Percentiles rank a stretch among this genome's conserved stretches.
phyloP scores from a whole-genome alignment of 2,888 invertebrate species.

The Neoascia interrupta region DNA sequence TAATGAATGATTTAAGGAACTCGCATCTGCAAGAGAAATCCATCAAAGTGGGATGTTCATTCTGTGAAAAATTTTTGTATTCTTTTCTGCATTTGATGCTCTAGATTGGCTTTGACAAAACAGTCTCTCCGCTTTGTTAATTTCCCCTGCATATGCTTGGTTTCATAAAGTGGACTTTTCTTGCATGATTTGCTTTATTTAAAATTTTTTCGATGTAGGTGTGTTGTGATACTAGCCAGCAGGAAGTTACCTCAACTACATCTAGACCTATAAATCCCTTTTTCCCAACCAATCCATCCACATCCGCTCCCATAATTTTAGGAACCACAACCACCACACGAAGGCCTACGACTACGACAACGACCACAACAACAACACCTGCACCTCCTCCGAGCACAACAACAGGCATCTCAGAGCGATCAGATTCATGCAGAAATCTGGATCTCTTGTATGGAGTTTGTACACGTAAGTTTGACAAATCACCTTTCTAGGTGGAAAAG shows the following conservation, averaged over 20 bases:
- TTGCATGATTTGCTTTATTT: not conserved
- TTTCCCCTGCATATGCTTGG: conserved; percentile 26
- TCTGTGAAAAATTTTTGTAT: no score
- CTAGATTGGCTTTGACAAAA: not conserved
- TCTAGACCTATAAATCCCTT: conserved; percentile 41
- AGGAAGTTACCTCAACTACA: conserved; percentile 13
- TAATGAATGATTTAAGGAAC: conserved; percentile 58
- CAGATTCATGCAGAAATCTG: conserved; percentile 72
- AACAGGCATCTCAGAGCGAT: conserved; percentile 50
- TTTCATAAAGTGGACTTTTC: conserved; percentile 31
- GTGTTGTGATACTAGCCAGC: conserved; percentile 72
- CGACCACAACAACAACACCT: conserved; percentile 53
- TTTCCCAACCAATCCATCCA: conserved; percentile 41
- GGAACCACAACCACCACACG: conserved; percentile 9
- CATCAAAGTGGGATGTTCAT: conserved; percentile 6
- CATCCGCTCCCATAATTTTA: conserved; percentile 23
- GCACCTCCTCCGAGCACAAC: conserved; percentile 54
- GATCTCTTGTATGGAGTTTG: conserved; percentile 73
- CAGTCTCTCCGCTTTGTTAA: conserved; percentile 7
- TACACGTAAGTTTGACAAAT: conserved; percentile 72
- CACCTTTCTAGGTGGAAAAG: not conserved
- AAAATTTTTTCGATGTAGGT: no score
- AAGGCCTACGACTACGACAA: conserved; percentile 15
- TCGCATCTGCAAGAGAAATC: conserved; percentile 38
- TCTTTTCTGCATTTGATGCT: no score